Percentiles rank a stretch among this genome's conserved stretches.
Evolutionary conservation across 1,140 invertebrate genomes (phyloP).

Genomic region (Caenorhabditis inopinata): DNA sequence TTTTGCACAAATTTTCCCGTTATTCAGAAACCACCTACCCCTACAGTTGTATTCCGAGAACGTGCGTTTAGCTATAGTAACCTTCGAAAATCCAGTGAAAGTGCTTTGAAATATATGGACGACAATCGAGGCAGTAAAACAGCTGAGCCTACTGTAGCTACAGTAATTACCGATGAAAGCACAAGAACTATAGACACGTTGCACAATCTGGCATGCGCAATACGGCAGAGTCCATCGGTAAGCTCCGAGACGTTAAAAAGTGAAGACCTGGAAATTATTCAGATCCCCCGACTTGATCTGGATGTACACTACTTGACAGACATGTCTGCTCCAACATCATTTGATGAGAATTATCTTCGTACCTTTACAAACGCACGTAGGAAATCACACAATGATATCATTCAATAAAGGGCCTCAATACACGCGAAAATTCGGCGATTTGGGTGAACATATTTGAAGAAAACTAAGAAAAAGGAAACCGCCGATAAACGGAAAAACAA

Average conservation of each 20-base stretch:
- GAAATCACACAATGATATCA: not conserved
- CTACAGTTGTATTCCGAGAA: not conserved
- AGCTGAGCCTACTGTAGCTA: conserved; percentile 1
- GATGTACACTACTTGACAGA: not conserved
- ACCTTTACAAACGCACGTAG: not conserved
- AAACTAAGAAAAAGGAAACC: too few species aligned
- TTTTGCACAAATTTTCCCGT: not conserved
- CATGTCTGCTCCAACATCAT: conserved; percentile 4
- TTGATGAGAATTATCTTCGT: conserved; percentile 14
- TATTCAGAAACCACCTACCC: not conserved
- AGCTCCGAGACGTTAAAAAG: not conserved
- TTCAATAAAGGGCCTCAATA: not conserved
- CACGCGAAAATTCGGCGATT: too few species aligned
- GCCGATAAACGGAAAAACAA: too few species aligned
- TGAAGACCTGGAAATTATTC: not conserved
- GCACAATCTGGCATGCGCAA: not conserved
- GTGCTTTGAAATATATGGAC: conserved; percentile 7
- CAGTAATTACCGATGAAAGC: not conserved
- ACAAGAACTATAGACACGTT: not conserved
- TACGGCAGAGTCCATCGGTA: conserved; percentile 1
- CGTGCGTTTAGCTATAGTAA: conserved; percentile 19
- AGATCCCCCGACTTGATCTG: not conserved
- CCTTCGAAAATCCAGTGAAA: not conserved
- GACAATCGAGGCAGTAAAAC: not conserved
- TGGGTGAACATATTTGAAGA: too few species aligned